These are phyloP conservation scores for Gallinago stenura DNA, from an alignment of 2,797 vertebrate genomes.

Conservation along the genomic window DNA sequence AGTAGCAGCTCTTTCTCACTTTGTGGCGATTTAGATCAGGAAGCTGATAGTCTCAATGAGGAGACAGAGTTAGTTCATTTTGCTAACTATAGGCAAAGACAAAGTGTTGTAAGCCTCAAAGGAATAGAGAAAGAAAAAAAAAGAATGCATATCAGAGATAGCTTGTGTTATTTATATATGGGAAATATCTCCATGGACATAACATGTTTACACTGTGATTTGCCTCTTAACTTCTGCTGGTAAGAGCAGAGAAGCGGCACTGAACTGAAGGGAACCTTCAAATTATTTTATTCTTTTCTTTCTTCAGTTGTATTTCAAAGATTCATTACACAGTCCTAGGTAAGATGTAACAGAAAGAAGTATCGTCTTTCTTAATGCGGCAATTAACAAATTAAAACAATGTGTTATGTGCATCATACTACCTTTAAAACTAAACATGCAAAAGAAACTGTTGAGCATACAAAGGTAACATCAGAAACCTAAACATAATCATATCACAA, in stretches of 20 bases:
- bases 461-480: neutral
- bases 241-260: neutral
- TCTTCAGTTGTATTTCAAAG: neutral
- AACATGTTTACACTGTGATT: neutral
- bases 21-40: accelerated
- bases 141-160: neutral
- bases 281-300: neutral
- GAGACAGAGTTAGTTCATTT: neutral
- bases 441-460: neutral
- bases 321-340: neutral
- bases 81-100: neutral
- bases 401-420: neutral
- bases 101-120: neutral
- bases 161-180: neutral
- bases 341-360: neutral
- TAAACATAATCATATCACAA: neutral
- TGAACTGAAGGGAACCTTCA: neutral
- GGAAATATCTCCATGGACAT: neutral
- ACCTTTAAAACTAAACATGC: neutral
- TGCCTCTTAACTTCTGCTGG: neutral
- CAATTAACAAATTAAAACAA: neutral
- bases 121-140: neutral
- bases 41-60: neutral
- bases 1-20: neutral
- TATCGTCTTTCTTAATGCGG: neutral